A percentile compares a stretch with the other conserved stretches of the same genome.
phyloP scores from a whole-genome alignment of 2,797 vertebrate species.

The Naso thynnoides region DNA sequence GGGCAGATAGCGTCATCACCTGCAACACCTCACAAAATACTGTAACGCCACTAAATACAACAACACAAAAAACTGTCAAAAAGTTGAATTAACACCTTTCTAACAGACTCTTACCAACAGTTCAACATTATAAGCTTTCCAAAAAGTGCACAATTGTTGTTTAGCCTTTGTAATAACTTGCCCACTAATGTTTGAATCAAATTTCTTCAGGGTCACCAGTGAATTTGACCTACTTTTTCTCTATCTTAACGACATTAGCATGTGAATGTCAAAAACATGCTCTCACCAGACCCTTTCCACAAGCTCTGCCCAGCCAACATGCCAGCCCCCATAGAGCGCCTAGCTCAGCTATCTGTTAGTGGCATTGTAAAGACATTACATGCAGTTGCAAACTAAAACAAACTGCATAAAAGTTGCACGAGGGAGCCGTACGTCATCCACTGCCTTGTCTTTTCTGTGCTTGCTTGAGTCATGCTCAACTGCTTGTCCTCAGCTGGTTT shows the following conservation, averaged over 20 bases:
- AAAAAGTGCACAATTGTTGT: conserved; percentile 24
- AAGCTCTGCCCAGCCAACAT: conserved; percentile 49
- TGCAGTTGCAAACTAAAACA: conserved; percentile 70
- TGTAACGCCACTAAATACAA: not conserved
- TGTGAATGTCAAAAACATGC: conserved; percentile 62
- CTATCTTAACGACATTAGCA: conserved; percentile 71
- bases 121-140: conserved; percentile 8
- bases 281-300: conserved; percentile 65
- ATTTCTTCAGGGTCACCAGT: conserved; percentile 42
- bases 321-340: conserved; percentile 51
- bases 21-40: conserved; percentile 5
- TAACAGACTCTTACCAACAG: conserved; percentile 6
- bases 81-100: no score
- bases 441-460: conserved; percentile 55
- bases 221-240: conserved; percentile 74
- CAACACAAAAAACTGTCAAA: not conserved
- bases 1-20: not conserved
- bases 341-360: conserved; percentile 40
- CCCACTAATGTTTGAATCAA: conserved; percentile 33
- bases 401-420: conserved; percentile 56
- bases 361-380: conserved; percentile 78
- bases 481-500: conserved; percentile 36
- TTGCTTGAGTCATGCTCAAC: conserved; percentile 59
- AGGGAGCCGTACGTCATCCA: conserved; percentile 59
- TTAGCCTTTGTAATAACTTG: conserved; percentile 4